Percentiles rank a stretch among this genome's conserved stretches.
phyloP scores from a whole-genome alignment of 2,113 vertebrate genomes.

The Hystrix brachyura region DNA sequence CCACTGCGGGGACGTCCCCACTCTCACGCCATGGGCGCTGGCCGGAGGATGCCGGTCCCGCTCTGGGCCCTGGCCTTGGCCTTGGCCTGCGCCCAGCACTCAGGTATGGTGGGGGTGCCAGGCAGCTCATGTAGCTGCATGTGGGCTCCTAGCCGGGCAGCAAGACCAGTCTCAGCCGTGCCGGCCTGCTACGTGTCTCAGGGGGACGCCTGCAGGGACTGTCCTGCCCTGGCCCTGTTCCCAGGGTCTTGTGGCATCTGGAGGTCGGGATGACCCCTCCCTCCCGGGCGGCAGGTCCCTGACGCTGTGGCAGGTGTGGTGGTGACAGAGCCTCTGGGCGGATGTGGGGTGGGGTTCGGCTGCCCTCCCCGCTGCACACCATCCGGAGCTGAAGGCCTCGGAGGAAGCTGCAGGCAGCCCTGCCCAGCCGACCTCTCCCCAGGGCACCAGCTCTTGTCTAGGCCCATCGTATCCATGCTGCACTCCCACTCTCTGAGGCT shows the following conservation, averaged over 20 bases:
- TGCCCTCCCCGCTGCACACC: too few species aligned
- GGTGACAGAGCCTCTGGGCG: not conserved
- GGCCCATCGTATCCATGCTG: not conserved
- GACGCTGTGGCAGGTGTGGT: not conserved
- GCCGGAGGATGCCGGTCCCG: conserved; percentile 75
- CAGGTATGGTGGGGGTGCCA: conserved; percentile 83
- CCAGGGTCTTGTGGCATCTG: not conserved
- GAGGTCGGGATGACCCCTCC: not conserved
- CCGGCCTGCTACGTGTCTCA: not conserved
- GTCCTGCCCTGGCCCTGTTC: fast-evolving
- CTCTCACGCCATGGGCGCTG: conserved; percentile 83
- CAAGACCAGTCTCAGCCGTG: not conserved
- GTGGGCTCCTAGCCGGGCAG: not conserved
- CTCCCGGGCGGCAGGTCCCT: fast-evolving
- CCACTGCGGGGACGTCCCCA: conserved; percentile 72
- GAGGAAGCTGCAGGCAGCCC: not conserved
- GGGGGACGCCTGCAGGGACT: fast-evolving
- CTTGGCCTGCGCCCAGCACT: conserved; percentile 76
- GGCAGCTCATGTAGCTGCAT: not conserved
- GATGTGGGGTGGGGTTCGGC: not conserved
- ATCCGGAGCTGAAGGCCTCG: not conserved
- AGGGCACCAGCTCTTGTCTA: not conserved
- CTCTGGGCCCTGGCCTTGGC: conserved; percentile 86
- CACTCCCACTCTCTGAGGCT: too few species aligned
- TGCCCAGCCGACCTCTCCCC: not conserved